phyloP scores from a whole-genome alignment of 2,888 invertebrate genomes.

The Stenichneumon culpator region DNA sequence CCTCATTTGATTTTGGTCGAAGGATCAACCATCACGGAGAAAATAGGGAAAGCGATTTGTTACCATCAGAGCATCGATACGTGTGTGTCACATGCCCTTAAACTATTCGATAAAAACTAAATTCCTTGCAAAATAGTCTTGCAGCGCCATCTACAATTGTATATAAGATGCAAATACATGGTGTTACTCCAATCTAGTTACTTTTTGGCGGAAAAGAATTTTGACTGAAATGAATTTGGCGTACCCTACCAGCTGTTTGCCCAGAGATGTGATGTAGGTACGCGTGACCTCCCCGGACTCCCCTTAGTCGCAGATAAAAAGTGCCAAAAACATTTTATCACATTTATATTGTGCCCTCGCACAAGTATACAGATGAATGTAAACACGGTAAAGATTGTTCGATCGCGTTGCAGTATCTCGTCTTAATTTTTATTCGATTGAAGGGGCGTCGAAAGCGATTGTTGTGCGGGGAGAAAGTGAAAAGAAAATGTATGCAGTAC shows the following conservation, averaged over 20 bases:
- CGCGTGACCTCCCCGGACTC: conserved; percentile 10
- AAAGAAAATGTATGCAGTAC: conserved; percentile 11
- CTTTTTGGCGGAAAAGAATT: not conserved
- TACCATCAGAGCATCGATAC: too few species aligned
- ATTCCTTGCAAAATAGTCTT: too few species aligned
- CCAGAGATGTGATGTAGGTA: conserved; percentile 13
- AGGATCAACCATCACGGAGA: too few species aligned
- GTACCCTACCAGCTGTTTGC: conserved; percentile 11
- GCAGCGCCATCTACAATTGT: too few species aligned
- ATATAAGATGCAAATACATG: too few species aligned
- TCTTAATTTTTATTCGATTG: not conserved
- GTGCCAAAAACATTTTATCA: conserved; percentile 35
- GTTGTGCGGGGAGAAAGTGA: not conserved
- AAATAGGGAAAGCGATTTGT: too few species aligned
- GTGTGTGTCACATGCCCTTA: too few species aligned
- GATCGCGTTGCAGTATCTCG: too few species aligned
- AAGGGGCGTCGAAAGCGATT: not conserved
- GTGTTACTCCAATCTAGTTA: not conserved
- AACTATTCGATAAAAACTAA: too few species aligned
- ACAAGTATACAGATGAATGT: not conserved
- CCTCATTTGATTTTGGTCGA: too few species aligned
- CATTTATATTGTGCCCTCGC: not conserved
- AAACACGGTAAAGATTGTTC: conserved; percentile 1
- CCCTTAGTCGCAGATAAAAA: conserved; percentile 7
- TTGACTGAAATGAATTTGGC: not conserved